Evolutionary conservation across 2,797 vertebrate genomes (phyloP).

Genomic region (Esox masquinongy): DNA sequence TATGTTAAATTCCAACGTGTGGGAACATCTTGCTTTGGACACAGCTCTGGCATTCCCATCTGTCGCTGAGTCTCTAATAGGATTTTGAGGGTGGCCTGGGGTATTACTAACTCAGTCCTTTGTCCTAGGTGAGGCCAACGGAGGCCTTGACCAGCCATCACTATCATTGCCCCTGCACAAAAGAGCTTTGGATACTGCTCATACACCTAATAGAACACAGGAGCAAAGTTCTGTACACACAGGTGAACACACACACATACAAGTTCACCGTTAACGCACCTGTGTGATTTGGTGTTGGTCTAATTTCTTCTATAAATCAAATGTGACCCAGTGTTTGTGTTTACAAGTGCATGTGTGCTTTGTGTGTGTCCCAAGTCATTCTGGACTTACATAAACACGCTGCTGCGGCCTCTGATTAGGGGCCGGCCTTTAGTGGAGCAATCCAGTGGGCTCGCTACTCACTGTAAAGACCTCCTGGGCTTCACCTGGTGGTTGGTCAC

Average conservation of each 20-base stretch:
- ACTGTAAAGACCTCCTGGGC: slow-evolving; percentile 86
- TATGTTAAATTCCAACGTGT: too few species aligned
- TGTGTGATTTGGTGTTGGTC: not conserved
- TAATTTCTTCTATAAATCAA: not conserved
- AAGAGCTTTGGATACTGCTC: slow-evolving; percentile 91
- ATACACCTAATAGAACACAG: slow-evolving; percentile 88
- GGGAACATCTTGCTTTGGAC: too few species aligned
- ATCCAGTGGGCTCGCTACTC: slow-evolving; percentile 58
- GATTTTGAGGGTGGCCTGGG: not conserved
- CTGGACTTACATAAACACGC: slow-evolving; percentile 85
- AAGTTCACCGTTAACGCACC: not conserved
- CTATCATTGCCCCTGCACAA: slow-evolving; percentile 85
- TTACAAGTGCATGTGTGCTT: not conserved
- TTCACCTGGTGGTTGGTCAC: slow-evolving; percentile 95
- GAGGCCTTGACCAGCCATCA: slow-evolving; percentile 82
- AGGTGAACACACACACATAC: slow-evolving; percentile 71
- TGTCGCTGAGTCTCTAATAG: not conserved
- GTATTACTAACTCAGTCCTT: not conserved
- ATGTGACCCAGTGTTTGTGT: not conserved
- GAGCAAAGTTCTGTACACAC: slow-evolving; percentile 80
- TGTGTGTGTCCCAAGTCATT: slow-evolving; percentile 76
- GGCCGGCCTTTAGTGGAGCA: slow-evolving; percentile 57
- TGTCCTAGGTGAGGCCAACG: slow-evolving; percentile 83
- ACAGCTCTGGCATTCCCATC: too few species aligned
- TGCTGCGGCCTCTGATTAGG: slow-evolving; percentile 78